Evolutionary conservation across 2,797 vertebrate genomes (phyloP), one percentile per base, ranked within the genome.

Genomic region (Microctenopoma lineatum): DNA sequence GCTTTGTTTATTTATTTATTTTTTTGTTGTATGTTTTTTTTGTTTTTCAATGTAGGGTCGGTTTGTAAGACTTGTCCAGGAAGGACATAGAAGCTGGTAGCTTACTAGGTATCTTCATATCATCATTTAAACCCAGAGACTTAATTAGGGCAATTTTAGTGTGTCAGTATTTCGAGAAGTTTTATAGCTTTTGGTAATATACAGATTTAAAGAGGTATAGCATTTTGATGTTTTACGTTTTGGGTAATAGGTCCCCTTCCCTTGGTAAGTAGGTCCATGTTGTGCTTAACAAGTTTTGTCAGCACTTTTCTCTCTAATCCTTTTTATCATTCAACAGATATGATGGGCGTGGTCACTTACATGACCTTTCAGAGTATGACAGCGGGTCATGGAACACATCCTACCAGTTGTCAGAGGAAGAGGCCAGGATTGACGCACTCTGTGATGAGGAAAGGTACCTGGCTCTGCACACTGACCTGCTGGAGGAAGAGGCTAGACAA

Each of bases 401-500:
- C 86, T 98, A 99, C 90, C 96, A 97, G 6, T 94, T 99, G 80
- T 99, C 98, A 0, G 98, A 99, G 92, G 98, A 99, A 89, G 98
- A 99, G 89, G 96, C 95, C 70, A 96, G 98, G 89, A 96, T 99
- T 70, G 98, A 99, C 75, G 94, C 97, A 54, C 94, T 99, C 88
- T 99, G 98, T 84, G 98, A 99, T 90, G 97, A 99, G 90, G 98
- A 99, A 95, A 93, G 97, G 92, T 99, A 98, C 95, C 96, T 99
- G 95, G 98, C 98, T 90, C 95, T 99, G 93, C 97, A 97, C 95
- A 97, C 96, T 71, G 97, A 99, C 95, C 96, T 99, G 90, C 94
- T 99, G 90, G 97, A 99, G 92, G 97, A 98, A 88, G 98, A 99
- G 92, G 98, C 98, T 51, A 95, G 98, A 92, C 98, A 99, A 96